These are phyloP conservation scores for Balearica regulorum DNA, from an alignment of 2,797 vertebrate species.

Conservation along the genomic window DNA sequence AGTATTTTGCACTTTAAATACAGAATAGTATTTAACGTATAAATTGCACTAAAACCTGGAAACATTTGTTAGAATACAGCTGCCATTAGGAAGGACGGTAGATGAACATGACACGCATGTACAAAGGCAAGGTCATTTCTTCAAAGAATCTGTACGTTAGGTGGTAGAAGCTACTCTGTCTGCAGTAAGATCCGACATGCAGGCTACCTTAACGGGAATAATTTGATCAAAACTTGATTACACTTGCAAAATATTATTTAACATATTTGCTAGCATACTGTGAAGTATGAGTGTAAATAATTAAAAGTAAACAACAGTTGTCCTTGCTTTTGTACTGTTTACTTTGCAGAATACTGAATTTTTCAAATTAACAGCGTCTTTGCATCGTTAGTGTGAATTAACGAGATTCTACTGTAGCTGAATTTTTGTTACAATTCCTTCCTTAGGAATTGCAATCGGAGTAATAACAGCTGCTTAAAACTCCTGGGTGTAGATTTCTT, in stretches of 20 bases:
- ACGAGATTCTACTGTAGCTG: neutral
- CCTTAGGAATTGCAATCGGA: conserved; percentile 21
- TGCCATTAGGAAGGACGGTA: neutral
- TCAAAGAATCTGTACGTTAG: neutral
- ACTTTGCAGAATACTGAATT: conserved; percentile 10
- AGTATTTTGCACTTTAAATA: neutral
- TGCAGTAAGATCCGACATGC: neutral
- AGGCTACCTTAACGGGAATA: neutral
- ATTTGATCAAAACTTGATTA: conserved; percentile 37
- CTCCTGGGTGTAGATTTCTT: conserved; percentile 35
- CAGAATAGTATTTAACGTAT: neutral
- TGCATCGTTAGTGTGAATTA: conserved; percentile 43
- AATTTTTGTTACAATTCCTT: neutral
- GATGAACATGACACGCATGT: rapidly evolving
- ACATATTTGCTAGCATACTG: conserved; percentile 10
- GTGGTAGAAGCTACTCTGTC: neutral
- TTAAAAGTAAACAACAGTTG: conserved; percentile 49
- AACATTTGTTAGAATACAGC: neutral
- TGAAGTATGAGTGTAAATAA: conserved; percentile 37
- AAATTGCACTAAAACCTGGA: neutral
- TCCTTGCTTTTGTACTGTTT: conserved; percentile 56
- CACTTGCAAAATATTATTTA: conserved; percentile 43
- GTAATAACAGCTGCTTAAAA: conserved; percentile 51
- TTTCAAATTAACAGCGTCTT: conserved; percentile 33
- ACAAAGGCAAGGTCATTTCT: neutral